Percentiles rank a stretch among this genome's conserved stretches.
Evolutionary conservation across 1,140 invertebrate genomes (phyloP).

Genomic region (Brachionus angularis): DNA sequence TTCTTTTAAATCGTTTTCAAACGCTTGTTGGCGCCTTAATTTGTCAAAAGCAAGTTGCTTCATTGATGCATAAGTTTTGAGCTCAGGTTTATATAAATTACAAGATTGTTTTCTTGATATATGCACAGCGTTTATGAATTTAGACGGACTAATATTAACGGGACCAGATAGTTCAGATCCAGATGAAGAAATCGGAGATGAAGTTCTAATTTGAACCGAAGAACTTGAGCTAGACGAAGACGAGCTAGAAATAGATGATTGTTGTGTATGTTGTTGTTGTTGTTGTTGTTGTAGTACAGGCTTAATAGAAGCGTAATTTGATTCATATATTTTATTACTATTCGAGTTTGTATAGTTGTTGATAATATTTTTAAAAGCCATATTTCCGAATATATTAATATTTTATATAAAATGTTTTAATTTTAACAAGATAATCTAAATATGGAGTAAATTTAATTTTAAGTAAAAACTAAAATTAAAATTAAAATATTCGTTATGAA

Average conservation of each 20-base stretch:
- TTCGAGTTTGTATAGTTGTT: too few species aligned
- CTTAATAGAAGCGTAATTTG: too few species aligned
- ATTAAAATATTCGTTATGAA: too few species aligned
- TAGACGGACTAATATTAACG: neutral
- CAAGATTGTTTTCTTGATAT: neutral
- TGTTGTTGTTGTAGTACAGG: too few species aligned
- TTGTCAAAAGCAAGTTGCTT: slow-evolving; percentile 37
- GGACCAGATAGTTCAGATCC: neutral
- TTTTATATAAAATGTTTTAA: too few species aligned
- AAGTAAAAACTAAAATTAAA: too few species aligned
- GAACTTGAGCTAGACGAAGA: slow-evolving; percentile 4
- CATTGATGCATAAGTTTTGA: neutral
- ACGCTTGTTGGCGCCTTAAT: slow-evolving; percentile 2
- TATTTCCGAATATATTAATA: too few species aligned
- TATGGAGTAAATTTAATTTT: too few species aligned
- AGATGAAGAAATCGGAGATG: neutral
- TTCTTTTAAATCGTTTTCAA: slow-evolving; percentile 33
- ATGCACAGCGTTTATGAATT: slow-evolving; percentile 11
- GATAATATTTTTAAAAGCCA: too few species aligned
- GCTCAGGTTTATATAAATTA: neutral
- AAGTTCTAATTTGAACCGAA: slow-evolving; percentile 3
- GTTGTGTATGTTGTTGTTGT: neutral
- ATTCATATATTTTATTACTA: too few species aligned
- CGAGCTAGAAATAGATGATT: neutral
- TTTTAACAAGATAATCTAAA: too few species aligned